Conservation (phyloP, 1,140 invertebrate species). For the Spodoptera frugiperda region DNA sequence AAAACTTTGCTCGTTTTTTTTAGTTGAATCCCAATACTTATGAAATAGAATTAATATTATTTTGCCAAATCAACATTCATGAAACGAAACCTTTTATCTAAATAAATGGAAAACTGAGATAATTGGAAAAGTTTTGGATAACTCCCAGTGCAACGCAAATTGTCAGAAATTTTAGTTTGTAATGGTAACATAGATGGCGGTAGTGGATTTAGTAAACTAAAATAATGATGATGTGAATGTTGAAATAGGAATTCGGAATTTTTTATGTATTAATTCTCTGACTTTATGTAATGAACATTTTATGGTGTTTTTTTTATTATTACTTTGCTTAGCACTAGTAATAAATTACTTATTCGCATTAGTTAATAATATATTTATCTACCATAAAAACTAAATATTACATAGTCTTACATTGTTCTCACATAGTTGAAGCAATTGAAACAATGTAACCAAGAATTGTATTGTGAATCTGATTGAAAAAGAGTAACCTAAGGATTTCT, state of each 20-base stretch:
- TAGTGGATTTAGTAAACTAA: conserved; percentile 10
- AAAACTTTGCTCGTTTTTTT: neutral
- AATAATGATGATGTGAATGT: conserved; percentile 4
- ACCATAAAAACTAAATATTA: too few relatives aligned
- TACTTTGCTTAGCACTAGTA: too few relatives aligned
- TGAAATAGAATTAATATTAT: conserved; percentile 1
- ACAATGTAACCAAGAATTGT: too few relatives aligned
- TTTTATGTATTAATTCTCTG: neutral
- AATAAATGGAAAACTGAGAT: conserved; percentile 32
- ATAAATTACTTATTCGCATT: too few relatives aligned
- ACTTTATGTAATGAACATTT: too few relatives aligned
- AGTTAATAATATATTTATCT: too few relatives aligned
- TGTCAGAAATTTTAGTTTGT: conserved; percentile 27
- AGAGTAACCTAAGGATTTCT: too few relatives aligned
- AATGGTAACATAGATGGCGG: conserved; percentile 16
- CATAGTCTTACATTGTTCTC: too few relatives aligned
- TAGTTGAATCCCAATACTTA: neutral
- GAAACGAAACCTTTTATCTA: conserved; percentile 28
- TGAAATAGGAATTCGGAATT: neutral
- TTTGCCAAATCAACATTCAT: neutral
- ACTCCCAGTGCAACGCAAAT: conserved; percentile 28
- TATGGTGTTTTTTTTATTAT: too few relatives aligned
- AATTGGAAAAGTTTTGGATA: conserved; percentile 37
- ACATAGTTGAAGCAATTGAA: too few relatives aligned
- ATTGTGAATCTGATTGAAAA: too few relatives aligned